Conservation (phyloP, 30 jellyfish, hydroid and myxozoan species). For the Sanderia malayensis region DNA sequence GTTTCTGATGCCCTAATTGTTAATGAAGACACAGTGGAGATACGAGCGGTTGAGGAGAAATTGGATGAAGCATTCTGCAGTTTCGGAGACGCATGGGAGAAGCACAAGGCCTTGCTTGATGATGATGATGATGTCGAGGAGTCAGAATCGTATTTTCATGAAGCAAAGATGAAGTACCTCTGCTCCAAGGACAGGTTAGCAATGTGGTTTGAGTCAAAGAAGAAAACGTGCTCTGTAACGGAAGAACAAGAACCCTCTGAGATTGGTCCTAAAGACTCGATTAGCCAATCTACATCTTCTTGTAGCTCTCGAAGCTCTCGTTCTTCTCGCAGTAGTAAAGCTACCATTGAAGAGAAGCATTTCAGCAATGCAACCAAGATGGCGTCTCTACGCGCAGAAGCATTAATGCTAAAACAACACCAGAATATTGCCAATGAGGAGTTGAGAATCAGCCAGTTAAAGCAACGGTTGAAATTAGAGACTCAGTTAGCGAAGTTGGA, state of each 20-base stretch:
- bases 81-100: slow-evolving; percentile 6
- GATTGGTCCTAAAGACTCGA: slow-evolving; percentile 19
- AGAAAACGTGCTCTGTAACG: slow-evolving; percentile 6
- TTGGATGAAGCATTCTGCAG: neutral
- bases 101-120: neutral
- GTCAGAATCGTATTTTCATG: slow-evolving; percentile 12
- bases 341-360: neutral
- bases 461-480: slow-evolving; percentile 2
- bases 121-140: slow-evolving; percentile 31
- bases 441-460: neutral
- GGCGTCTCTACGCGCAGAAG: slow-evolving; percentile 20
- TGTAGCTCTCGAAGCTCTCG: neutral
- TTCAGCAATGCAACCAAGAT: neutral
- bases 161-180: slow-evolving; percentile 1
- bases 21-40: slow-evolving; percentile 1
- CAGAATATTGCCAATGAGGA: slow-evolving; percentile 5
- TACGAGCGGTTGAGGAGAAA: neutral
- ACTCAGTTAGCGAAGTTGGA: slow-evolving; percentile 3
- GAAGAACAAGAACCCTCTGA: neutral
- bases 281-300: neutral
- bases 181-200: slow-evolving; percentile 11
- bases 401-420: neutral
- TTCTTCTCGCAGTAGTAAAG: neutral
- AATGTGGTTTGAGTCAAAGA: neutral
- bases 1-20: slow-evolving; percentile 10